These are phyloP conservation scores for Martes flavigula DNA, from an alignment of 2,797 vertebrate species.

Conservation along the genomic window DNA sequence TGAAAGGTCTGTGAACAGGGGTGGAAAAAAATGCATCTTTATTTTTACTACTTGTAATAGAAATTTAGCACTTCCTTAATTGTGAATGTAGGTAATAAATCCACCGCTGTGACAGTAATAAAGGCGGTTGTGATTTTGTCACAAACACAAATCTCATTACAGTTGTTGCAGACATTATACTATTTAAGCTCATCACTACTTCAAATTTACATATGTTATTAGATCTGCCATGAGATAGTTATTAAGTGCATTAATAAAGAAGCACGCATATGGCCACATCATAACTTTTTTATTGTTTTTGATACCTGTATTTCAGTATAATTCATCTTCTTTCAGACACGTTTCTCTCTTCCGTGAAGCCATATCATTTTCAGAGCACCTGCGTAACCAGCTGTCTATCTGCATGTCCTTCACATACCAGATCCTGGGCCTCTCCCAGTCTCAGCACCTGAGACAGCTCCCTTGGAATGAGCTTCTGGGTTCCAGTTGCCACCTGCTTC, in stretches of 20 bases:
- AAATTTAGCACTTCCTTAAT: not conserved
- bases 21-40: not conserved
- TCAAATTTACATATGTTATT: slow-evolving; percentile 49
- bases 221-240: not conserved
- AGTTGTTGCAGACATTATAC: not conserved
- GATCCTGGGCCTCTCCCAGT: not conserved
- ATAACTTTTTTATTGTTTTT: slow-evolving; percentile 3
- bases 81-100: not conserved
- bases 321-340: not conserved
- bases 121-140: not conserved
- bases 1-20: not conserved
- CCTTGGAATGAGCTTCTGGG: not conserved
- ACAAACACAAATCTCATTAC: not conserved
- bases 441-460: not conserved
- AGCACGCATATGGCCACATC: not conserved
- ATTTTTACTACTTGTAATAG: not conserved
- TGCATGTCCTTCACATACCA: not conserved
- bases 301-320: slow-evolving; percentile 4
- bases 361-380: not conserved
- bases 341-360: not conserved
- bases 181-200: not conserved
- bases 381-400: not conserved
- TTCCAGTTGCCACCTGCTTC: not conserved
- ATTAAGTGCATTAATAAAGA: slow-evolving; percentile 5
- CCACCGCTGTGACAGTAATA: not conserved